A percentile compares a stretch with the other conserved stretches of the same genome.
These are phyloP conservation scores for Oncorhynchus masou DNA, from an alignment of 2,113 vertebrate species.

Conservation along the genomic window DNA sequence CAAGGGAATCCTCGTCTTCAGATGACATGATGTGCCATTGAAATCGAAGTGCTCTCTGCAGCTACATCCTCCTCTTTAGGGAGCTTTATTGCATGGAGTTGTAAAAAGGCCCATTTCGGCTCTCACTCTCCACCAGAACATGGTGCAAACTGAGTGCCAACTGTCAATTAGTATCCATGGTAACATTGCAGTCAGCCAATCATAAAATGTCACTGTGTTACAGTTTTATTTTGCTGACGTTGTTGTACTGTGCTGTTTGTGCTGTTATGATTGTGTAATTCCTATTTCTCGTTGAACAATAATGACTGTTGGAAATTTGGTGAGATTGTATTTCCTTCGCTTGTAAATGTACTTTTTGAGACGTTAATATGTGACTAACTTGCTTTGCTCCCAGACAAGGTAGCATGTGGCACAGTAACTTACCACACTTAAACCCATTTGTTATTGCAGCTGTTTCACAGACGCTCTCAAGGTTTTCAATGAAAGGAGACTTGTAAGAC, in stretches of 20 bases:
- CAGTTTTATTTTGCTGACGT: background rate
- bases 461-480: slow-evolving; percentile 56
- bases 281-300: background rate
- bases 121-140: background rate
- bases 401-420: slow-evolving; percentile 15
- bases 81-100: slow-evolving; percentile 16
- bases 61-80: slow-evolving; percentile 28
- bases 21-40: slow-evolving; percentile 62
- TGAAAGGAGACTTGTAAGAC: slow-evolving; percentile 60
- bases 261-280: too few relatives aligned
- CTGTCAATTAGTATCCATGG: background rate
- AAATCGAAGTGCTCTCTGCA: slow-evolving; percentile 47
- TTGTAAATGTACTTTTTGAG: background rate
- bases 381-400: slow-evolving; percentile 15
- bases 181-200: background rate
- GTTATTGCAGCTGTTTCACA: slow-evolving; percentile 59
- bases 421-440: slow-evolving; percentile 46
- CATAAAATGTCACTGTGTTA: background rate
- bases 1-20: slow-evolving; percentile 48
- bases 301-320: background rate
- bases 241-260: background rate
- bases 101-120: slow-evolving; percentile 8
- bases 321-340: background rate
- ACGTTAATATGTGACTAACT: background rate
- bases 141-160: background rate